Evolutionary conservation across 1,140 invertebrate species (phyloP).

Genomic region (Cryptotermes secundus): DNA sequence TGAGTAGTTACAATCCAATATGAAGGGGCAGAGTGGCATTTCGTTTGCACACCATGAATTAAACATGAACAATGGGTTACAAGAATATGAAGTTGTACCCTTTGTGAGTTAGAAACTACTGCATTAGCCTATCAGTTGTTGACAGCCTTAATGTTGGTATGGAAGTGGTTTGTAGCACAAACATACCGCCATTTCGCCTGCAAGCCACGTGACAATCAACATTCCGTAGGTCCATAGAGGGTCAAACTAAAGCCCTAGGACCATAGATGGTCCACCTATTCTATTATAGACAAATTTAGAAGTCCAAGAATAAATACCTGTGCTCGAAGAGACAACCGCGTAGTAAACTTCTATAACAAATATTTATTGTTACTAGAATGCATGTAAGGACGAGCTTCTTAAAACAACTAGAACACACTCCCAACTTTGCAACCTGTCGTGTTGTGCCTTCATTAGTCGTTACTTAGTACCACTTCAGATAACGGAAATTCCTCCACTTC

Average conservation of each 20-base stretch:
- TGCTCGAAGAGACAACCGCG: too few species aligned
- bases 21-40: background rate
- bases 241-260: background rate
- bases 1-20: background rate
- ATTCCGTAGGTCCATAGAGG: background rate
- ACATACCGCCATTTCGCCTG: background rate
- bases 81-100: background rate
- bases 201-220: background rate
- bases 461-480: too few species aligned
- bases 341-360: too few species aligned
- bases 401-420: too few species aligned
- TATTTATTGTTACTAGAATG: too few species aligned
- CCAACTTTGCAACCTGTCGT: too few species aligned
- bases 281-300: background rate
- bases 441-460: too few species aligned
- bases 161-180: background rate
- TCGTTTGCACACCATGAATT: background rate
- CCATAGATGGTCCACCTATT: background rate
- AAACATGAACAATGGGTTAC: background rate
- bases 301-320: too few species aligned
- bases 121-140: background rate
- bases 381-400: too few species aligned
- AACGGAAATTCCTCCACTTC: too few species aligned
- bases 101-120: background rate
- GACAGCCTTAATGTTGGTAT: background rate